Conservation (phyloP, 2,113 vertebrate species). For the Ciconia boyciana region DNA sequence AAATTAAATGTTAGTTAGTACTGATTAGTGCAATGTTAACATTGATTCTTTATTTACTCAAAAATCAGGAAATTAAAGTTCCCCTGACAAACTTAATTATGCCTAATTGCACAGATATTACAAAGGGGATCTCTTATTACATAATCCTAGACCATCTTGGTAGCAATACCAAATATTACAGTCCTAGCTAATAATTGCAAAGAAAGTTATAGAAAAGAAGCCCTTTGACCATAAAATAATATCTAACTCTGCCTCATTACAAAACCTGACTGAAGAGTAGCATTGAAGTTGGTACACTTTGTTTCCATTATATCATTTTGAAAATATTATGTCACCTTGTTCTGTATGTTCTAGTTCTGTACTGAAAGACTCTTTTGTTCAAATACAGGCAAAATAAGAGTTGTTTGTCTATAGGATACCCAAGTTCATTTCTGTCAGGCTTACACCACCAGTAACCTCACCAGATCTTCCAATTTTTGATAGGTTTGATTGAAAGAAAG, state of each 20-base stretch:
- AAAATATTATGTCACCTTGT: slow-evolving; percentile 29
- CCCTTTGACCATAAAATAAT: neutral
- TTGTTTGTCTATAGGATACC: slow-evolving; percentile 3
- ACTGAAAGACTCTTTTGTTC: slow-evolving; percentile 24
- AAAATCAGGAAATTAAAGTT: slow-evolving; percentile 58
- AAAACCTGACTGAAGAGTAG: neutral
- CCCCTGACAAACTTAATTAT: slow-evolving; percentile 52
- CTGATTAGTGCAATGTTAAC: slow-evolving; percentile 48
- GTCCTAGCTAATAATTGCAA: neutral
- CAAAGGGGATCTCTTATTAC: slow-evolving; percentile 36
- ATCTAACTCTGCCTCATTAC: neutral
- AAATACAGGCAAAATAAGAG: neutral
- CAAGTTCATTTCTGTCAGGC: neutral
- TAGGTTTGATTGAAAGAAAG: neutral
- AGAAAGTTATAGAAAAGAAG: neutral
- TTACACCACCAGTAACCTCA: neutral
- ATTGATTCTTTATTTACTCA: slow-evolving; percentile 46
- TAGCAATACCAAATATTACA: neutral
- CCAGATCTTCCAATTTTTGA: neutral
- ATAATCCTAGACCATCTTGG: neutral
- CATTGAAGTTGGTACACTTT: neutral
- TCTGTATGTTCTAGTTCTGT: neutral
- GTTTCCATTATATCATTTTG: slow-evolving; percentile 13
- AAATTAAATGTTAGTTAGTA: slow-evolving; percentile 48
- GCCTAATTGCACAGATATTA: slow-evolving; percentile 42